Evolutionary conservation across 2,888 invertebrate species (phyloP), one percentile per base, ranked within the genome.

Genomic region (Archaeoteleia sp.): DNA sequence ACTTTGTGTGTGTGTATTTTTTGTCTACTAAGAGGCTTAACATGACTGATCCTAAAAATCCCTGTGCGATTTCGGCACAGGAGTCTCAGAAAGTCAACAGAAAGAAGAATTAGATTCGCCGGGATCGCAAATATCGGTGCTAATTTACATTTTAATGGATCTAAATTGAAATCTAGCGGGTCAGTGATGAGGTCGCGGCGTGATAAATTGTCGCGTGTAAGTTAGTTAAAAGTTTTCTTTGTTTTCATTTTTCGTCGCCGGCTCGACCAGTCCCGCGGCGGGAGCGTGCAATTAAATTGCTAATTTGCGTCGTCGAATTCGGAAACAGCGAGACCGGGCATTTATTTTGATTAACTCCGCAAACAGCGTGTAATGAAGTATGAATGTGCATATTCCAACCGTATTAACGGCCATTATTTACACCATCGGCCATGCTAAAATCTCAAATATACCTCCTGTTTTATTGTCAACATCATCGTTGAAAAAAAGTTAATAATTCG

Each of bases 141-240:
- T 74, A 68, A 78, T 78, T 78, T 78, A 71, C 78, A 78, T 78
- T 78, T 78, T 78, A 78, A 78, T 78, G 74, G 78, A 78, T 78
- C 78, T 78, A 77, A 78, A 78, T 78, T 78, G 76, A 78, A 78
- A 78, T 78, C 78, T 78, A 69, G 68, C 58, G 42, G 53, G 63
- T 34, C 54, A 40, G 48, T 48, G 30, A 30, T 25, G 34, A 37
- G 12, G 32, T n/a, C 12, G 49, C 30, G 13, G 32, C 42, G 65
- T 68, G 73, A 76, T 76, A 70, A 75, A 76, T 76, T 69, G 55
- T 61, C 42, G 67, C 46, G 61, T 67, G 66, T 67, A 29, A 29
- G 48, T 60, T 57, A 49, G 43, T 70, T 67, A 60, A 69, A 60
- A 70, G 65, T 48, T 37, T 53, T 57, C 68, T 74, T 74, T 71